Evolutionary conservation across 2,113 vertebrate species (phyloP).

Genomic region (Tinamus guttatus): DNA sequence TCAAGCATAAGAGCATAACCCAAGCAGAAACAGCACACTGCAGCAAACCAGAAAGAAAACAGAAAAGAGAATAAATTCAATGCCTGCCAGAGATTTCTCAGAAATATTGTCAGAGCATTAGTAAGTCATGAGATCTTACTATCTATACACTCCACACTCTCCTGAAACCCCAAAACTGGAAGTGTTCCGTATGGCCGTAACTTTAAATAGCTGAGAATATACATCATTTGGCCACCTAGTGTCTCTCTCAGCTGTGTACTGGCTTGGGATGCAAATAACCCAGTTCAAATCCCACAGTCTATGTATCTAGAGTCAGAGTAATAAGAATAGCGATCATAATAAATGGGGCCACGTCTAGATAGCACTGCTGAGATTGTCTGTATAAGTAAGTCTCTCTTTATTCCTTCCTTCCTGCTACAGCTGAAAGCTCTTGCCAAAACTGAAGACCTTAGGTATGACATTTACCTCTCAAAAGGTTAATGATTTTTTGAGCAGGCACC

Average conservation of each 20-base stretch:
- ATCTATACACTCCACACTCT: background rate
- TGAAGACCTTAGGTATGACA: background rate
- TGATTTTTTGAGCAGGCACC: background rate
- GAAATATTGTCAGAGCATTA: background rate
- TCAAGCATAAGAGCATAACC: background rate
- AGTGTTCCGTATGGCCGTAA: fast-evolving
- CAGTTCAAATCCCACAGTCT: background rate
- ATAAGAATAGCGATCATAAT: background rate
- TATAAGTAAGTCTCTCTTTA: background rate
- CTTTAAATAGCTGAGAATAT: background rate
- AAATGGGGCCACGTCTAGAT: background rate
- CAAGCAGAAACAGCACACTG: background rate
- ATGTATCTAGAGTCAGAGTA: background rate
- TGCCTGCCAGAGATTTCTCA: background rate
- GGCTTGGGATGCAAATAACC: background rate
- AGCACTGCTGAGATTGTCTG: background rate
- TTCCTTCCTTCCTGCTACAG: background rate
- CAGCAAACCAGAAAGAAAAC: background rate
- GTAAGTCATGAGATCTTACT: background rate
- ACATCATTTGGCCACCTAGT: background rate
- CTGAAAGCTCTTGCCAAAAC: background rate
- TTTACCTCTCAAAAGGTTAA: background rate
- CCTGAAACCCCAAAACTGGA: background rate
- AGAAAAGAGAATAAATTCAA: background rate
- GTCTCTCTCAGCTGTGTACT: background rate